Percentiles rank a stretch among this genome's conserved stretches.
Conservation (phyloP, 37 sponge, comb jelly and placozoan species). For the Lycopodina hypogea region DNA sequence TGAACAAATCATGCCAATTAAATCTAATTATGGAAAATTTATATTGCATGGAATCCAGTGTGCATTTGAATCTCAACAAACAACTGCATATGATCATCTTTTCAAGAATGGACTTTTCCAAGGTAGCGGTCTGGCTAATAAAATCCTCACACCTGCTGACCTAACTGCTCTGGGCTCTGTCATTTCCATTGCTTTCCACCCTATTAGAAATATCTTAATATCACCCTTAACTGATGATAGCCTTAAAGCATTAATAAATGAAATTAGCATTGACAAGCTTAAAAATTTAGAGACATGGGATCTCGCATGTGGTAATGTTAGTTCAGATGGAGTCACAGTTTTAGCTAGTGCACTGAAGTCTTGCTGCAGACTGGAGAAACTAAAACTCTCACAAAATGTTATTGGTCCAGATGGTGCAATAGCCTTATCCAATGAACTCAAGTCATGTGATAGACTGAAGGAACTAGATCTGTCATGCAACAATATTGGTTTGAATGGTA, state of each 20-base stretch:
- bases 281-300: not conserved
- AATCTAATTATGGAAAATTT: not conserved
- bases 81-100: not conserved
- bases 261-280: not conserved
- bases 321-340: not conserved
- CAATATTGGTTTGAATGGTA: not conserved
- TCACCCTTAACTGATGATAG: not conserved
- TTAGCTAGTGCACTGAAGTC: not conserved
- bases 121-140: too few relatives aligned
- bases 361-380: not conserved
- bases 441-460: not conserved
- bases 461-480: not conserved
- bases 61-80: slow-evolving; percentile 9
- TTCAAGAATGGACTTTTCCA: not conserved
- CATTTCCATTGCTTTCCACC: not conserved
- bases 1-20: not conserved
- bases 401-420: too few relatives aligned
- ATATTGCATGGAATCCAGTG: slow-evolving; percentile 1
- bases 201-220: not conserved
- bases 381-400: not conserved
- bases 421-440: not conserved
- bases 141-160: not conserved
- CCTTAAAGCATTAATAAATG: not conserved
- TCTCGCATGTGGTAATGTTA: too few relatives aligned
- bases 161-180: not conserved